Evolutionary conservation across 2,797 vertebrate genomes (phyloP).

Genomic region (Notolabrus celidotus): DNA sequence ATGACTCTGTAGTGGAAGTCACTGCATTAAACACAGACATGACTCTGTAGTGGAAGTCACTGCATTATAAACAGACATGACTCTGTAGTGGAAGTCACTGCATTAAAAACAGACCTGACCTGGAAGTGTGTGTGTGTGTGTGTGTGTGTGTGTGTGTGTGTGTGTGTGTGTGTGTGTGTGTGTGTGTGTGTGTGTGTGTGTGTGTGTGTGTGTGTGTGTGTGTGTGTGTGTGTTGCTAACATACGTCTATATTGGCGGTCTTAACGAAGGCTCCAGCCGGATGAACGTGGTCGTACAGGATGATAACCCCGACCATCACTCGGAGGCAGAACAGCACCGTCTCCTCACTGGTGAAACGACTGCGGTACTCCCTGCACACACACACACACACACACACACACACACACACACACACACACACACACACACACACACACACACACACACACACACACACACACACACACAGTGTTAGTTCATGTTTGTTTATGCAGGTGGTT

Average conservation of each 20-base stretch:
- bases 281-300: slow-evolving; percentile 97
- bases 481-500: neutral
- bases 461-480: slow-evolving; percentile 1
- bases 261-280: slow-evolving; percentile 96
- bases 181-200: neutral
- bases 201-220: neutral
- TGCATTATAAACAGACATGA: too few species aligned
- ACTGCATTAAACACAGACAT: too few species aligned
- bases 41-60: too few species aligned
- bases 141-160: too few species aligned
- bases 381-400: slow-evolving; percentile 39
- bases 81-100: too few species aligned
- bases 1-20: too few species aligned
- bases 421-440: neutral
- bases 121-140: too few species aligned
- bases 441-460: slow-evolving; percentile 30
- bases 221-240: slow-evolving; percentile 54
- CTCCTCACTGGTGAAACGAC: slow-evolving; percentile 95
- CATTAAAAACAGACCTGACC: too few species aligned
- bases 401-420: slow-evolving; percentile 43
- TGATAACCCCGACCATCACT: slow-evolving; percentile 98
- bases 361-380: slow-evolving; percentile 91
- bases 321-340: slow-evolving; percentile 96
- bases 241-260: slow-evolving; percentile 96
- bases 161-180: neutral